phyloP scores from a whole-genome alignment of 1,140 invertebrate species.

The Triops longicaudatus region DNA sequence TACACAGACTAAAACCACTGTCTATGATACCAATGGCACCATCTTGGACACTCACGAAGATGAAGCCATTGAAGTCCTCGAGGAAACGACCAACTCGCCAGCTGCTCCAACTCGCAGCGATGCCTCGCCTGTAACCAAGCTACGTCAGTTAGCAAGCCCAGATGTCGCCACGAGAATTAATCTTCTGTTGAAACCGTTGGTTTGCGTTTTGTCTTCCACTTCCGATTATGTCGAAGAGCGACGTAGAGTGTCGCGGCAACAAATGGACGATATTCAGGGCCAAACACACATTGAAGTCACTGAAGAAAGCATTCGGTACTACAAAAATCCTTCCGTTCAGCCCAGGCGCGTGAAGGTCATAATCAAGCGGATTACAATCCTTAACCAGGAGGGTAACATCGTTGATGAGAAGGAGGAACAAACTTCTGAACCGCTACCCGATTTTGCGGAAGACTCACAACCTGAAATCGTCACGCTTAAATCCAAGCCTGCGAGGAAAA shows the following conservation, averaged over 20 bases:
- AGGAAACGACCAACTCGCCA: not conserved
- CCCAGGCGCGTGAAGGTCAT: not conserved
- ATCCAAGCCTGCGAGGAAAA: not conserved
- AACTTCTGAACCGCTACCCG: not conserved
- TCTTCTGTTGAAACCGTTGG: not conserved
- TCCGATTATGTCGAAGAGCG: not conserved
- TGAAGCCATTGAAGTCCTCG: constrained; percentile 23
- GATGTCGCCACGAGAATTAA: not conserved
- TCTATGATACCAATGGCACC: constrained; percentile 13
- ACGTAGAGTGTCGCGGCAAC: not conserved
- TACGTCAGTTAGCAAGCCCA: not conserved
- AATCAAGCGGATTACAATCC: not conserved
- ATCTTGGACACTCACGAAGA: constrained; percentile 23
- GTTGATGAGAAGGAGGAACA: not conserved
- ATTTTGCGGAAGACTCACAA: not conserved
- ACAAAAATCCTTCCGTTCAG: not conserved
- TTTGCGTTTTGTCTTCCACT: not conserved
- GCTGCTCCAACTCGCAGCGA: not conserved
- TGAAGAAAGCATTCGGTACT: not conserved
- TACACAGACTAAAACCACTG: constrained; percentile 21
- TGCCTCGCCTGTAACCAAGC: not conserved
- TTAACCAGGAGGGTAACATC: not conserved
- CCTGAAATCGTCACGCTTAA: not conserved
- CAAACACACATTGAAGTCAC: not conserved
- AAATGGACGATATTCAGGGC: not conserved